Percentiles rank a stretch among this genome's conserved stretches.
These are phyloP conservation scores for Sturmia bella DNA, from an alignment of 2,888 invertebrate species.

Conservation along the genomic window DNA sequence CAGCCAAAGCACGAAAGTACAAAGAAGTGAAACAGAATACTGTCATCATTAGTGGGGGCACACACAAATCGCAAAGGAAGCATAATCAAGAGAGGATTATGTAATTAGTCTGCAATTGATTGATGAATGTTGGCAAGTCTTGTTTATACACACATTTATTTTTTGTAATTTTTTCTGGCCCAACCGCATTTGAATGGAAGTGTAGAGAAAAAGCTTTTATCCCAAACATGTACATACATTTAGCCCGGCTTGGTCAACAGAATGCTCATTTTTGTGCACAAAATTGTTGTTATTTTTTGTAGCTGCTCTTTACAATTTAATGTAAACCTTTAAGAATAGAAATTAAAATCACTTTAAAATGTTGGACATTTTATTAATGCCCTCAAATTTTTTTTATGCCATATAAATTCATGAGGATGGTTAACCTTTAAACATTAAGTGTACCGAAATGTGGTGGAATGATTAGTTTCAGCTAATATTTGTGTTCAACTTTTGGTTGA, in stretches of 20 bases:
- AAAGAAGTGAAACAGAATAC: conserved; percentile 6
- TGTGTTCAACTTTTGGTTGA: no score
- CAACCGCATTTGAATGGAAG: conserved; percentile 59
- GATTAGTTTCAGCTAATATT: no score
- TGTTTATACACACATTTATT: conserved; percentile 39
- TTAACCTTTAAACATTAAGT: no score
- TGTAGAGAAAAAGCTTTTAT: conserved; percentile 53
- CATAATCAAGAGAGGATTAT: conserved; percentile 82
- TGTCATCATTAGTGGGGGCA: conserved; percentile 46
- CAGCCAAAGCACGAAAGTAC: conserved; percentile 1
- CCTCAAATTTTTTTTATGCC: conserved; percentile 35
- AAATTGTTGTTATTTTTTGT: conserved; percentile 18
- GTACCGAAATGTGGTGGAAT: no score
- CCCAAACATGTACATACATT: conserved; percentile 48
- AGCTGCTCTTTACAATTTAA: conserved; percentile 28
- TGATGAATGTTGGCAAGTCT: conserved; percentile 79
- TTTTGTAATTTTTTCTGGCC: not conserved
- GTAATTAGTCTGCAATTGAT: conserved; percentile 82
- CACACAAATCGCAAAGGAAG: conserved; percentile 73
- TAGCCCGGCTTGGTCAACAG: conserved; percentile 20
- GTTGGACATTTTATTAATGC: conserved; percentile 37
- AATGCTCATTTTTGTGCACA: conserved; percentile 32
- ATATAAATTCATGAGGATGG: conserved; percentile 56
- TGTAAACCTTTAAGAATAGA: conserved; percentile 39
- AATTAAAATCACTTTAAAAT: conserved; percentile 13